A percentile compares a stretch with the other conserved stretches of the same genome.
These are phyloP conservation scores for Zosterops borbonicus DNA, from an alignment of 2,113 vertebrate genomes.

Conservation along the genomic window DNA sequence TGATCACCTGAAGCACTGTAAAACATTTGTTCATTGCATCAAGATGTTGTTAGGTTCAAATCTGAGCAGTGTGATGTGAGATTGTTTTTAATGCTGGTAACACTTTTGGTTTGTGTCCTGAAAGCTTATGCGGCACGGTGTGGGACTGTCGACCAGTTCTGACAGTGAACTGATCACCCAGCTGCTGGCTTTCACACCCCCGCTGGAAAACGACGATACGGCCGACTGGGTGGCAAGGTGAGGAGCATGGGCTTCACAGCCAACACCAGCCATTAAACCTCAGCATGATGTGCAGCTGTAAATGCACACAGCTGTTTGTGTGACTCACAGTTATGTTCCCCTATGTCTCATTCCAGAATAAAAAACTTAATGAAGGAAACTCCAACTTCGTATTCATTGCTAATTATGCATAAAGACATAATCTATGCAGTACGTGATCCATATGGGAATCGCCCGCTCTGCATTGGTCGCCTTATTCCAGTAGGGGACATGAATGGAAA, in stretches of 20 bases:
- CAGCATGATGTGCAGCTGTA: neutral
- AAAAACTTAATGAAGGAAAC: slow-evolving; percentile 97
- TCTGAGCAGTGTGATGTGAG: neutral
- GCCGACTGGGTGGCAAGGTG: slow-evolving; percentile 98
- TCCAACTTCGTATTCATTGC: slow-evolving; percentile 90
- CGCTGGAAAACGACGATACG: slow-evolving; percentile 86
- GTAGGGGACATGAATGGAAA: slow-evolving; percentile 83
- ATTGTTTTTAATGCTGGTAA: neutral
- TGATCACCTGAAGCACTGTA: neutral
- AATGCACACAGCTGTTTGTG: neutral
- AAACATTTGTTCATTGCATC: neutral
- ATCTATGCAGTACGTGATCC: slow-evolving; percentile 95
- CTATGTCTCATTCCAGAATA: slow-evolving; percentile 79
- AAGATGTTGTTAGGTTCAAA: neutral
- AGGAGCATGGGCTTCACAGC: neutral
- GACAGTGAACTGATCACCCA: slow-evolving; percentile 98
- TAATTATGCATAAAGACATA: slow-evolving; percentile 94
- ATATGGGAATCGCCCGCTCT: slow-evolving; percentile 93
- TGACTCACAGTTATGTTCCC: neutral
- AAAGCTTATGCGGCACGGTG: slow-evolving; percentile 93
- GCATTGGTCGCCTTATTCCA: slow-evolving; percentile 90
- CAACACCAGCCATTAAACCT: neutral
- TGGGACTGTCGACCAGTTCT: slow-evolving; percentile 94
- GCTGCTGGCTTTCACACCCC: slow-evolving; percentile 92
- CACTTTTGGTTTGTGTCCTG: neutral